Percentiles rank a stretch among this genome's conserved stretches.
These are phyloP conservation scores for Seriola rivoliana DNA, from an alignment of 2,113 vertebrate genomes.

Conservation along the genomic window DNA sequence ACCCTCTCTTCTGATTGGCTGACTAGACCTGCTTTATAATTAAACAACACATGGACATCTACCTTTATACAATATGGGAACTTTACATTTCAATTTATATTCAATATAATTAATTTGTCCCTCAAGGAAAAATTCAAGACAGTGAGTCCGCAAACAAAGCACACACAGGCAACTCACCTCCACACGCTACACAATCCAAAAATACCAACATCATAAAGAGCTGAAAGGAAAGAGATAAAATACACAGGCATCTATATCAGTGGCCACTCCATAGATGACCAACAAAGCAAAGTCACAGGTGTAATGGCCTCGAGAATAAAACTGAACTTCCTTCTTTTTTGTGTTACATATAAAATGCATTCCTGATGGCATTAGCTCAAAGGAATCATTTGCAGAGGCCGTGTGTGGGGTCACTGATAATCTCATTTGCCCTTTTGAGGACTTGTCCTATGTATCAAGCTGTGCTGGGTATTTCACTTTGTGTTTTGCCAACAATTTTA, in stretches of 20 bases:
- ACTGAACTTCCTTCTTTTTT: neutral
- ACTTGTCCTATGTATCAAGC: no score
- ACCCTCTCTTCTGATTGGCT: no score
- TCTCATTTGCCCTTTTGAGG: no score
- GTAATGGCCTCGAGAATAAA: neutral
- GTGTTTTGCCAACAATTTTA: no score
- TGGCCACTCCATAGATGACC: neutral
- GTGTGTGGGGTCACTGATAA: no score
- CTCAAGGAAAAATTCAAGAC: neutral
- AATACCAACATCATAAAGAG: neutral
- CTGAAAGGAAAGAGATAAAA: neutral
- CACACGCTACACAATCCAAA: neutral
- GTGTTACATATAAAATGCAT: neutral
- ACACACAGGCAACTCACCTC: neutral
- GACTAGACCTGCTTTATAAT: no score
- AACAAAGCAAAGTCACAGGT: neutral
- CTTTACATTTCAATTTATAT: neutral
- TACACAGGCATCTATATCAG: neutral
- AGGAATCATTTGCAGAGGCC: neutral
- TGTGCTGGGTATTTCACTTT: no score
- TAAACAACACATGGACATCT: no score
- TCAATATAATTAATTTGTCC: neutral
- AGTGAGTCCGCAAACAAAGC: neutral
- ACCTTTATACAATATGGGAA: neutral
- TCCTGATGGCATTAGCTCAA: neutral